Percentiles rank a stretch among this genome's conserved stretches.
Evolutionary conservation across 2,888 invertebrate species (phyloP).

Genomic region (Aromia moschata): DNA sequence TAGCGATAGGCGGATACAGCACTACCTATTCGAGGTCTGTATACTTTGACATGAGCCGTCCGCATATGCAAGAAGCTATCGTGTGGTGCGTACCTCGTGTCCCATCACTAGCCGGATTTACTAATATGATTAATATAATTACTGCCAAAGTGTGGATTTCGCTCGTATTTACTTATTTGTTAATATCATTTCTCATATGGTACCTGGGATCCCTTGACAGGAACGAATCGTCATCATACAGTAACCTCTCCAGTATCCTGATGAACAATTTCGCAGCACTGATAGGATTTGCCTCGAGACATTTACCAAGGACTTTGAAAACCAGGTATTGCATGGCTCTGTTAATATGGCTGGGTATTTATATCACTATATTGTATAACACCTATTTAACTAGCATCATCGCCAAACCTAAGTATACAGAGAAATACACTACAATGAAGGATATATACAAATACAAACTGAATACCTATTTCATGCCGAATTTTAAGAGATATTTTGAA

Average conservation of each 20-base stretch:
- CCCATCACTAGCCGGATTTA: slow-evolving; percentile 15
- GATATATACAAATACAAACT: slow-evolving; percentile 31
- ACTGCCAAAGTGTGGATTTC: not conserved
- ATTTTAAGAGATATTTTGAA: not conserved
- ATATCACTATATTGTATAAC: slow-evolving; percentile 11
- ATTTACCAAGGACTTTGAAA: slow-evolving; percentile 9
- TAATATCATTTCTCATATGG: slow-evolving; percentile 20
- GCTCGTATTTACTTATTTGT: slow-evolving; percentile 1
- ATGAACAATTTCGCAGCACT: slow-evolving; percentile 10
- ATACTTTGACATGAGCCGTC: slow-evolving; percentile 21
- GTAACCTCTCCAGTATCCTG: slow-evolving; percentile 4
- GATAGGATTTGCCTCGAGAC: slow-evolving; percentile 3
- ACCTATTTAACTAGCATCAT: slow-evolving; percentile 27
- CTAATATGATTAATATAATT: slow-evolving; percentile 20
- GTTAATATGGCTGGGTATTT: slow-evolving; percentile 17
- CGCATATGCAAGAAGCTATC: slow-evolving; percentile 20
- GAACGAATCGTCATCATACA: slow-evolving; percentile 21
- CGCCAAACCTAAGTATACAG: slow-evolving; percentile 16
- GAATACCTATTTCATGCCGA: slow-evolving; percentile 16
- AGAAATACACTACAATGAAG: slow-evolving; percentile 24
- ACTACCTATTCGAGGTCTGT: not conserved
- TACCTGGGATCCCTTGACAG: not conserved
- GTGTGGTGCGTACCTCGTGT: slow-evolving; percentile 31
- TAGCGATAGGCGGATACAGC: slow-evolving; percentile 30
- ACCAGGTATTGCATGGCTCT: slow-evolving; percentile 24